Percentiles rank a stretch among this genome's conserved stretches.
phyloP scores from a whole-genome alignment of 2,888 invertebrate genomes.

The Ophion costatus region DNA sequence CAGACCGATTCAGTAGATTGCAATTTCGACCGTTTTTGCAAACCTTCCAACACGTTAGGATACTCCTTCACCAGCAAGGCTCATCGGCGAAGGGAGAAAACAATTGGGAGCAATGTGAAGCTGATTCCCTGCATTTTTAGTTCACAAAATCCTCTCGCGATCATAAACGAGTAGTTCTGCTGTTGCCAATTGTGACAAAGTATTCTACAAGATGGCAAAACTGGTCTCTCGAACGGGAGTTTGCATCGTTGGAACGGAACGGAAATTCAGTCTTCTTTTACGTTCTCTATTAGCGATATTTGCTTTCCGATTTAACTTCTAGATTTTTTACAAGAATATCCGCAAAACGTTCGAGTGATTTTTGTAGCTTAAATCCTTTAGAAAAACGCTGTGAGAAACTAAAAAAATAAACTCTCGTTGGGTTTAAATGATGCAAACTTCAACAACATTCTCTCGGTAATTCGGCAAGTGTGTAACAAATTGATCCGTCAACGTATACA shows the following conservation, averaged over 20 bases:
- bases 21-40: not conserved
- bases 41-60: not conserved
- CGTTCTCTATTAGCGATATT: not conserved
- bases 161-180: not conserved
- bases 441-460: constrained; percentile 1
- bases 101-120: not conserved
- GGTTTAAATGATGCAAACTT: too few relatives aligned
- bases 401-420: too few relatives aligned
- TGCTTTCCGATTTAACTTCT: not conserved
- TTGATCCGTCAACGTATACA: constrained; percentile 16
- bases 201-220: too few relatives aligned
- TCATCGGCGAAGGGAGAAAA: not conserved
- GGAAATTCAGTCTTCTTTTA: not conserved
- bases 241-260: too few relatives aligned
- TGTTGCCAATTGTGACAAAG: too few relatives aligned
- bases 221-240: not conserved
- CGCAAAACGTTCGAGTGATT: too few relatives aligned
- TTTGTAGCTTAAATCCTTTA: too few relatives aligned
- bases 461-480: constrained; percentile 38
- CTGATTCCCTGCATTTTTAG: not conserved
- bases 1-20: not conserved
- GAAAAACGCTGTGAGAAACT: too few relatives aligned
- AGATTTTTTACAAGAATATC: not conserved
- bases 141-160: not conserved
- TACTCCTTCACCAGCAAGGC: too few relatives aligned